These are phyloP conservation scores for Drosophila fuyamai DNA, from an alignment of 1,140 invertebrate species.

Conservation along the genomic window DNA sequence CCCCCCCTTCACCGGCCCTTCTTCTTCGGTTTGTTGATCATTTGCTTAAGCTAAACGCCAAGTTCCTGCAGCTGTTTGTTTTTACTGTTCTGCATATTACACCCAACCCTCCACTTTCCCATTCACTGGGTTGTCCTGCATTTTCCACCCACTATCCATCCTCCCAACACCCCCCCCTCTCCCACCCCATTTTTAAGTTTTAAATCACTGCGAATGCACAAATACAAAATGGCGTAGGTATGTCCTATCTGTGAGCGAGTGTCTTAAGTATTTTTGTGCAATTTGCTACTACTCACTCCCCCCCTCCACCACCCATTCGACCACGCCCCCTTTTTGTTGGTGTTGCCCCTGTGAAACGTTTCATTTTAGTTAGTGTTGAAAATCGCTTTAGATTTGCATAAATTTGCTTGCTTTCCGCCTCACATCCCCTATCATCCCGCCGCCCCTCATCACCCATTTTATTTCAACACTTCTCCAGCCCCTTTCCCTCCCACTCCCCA, in stretches of 20 bases:
- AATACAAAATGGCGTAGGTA: slow-evolving; percentile 57
- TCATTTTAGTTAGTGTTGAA: slow-evolving; percentile 81
- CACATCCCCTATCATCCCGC: not conserved
- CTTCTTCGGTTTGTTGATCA: slow-evolving; percentile 38
- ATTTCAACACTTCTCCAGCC: slow-evolving; percentile 25
- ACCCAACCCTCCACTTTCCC: no score
- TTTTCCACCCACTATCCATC: slow-evolving; percentile 42
- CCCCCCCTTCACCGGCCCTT: not conserved
- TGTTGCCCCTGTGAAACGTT: slow-evolving; percentile 34
- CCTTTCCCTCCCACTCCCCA: not conserved
- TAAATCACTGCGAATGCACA: slow-evolving; percentile 69
- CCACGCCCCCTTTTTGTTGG: not conserved
- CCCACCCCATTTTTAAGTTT: slow-evolving; percentile 44
- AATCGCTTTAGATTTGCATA: slow-evolving; percentile 82
- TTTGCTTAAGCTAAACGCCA: slow-evolving; percentile 74
- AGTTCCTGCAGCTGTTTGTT: slow-evolving; percentile 71
- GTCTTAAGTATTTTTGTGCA: slow-evolving; percentile 81
- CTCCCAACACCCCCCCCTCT: no score
- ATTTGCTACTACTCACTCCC: slow-evolving; percentile 51
- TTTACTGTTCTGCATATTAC: slow-evolving; percentile 32
- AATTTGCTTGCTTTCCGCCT: slow-evolving; percentile 66
- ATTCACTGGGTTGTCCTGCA: not conserved
- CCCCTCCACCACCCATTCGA: not conserved
- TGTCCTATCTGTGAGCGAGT: slow-evolving; percentile 33
- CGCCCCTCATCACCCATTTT: not conserved